Base-by-base conservation (phyloP, 2,888 invertebrate species). In the Phortica okadai region DNA sequence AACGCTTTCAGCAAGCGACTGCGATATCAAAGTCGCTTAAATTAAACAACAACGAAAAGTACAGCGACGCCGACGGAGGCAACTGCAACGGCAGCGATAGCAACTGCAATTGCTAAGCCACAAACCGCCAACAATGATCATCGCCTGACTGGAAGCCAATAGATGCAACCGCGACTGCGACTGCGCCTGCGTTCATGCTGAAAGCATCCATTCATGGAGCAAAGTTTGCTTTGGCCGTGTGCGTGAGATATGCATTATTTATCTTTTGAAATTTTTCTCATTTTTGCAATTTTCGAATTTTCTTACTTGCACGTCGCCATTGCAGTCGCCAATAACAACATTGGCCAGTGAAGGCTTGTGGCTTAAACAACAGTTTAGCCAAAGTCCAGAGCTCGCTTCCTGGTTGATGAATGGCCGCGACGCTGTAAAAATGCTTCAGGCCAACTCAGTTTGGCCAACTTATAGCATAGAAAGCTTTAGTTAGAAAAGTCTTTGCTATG, bases 191-290 rank as follows among this genome's bases (percentile, higher is more conserved):
- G 42, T 41, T 10, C 45, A 10, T 33, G 33, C 33, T 33, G 33
- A 44, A n/a, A 62, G 33, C 62, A 62, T 16, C 16, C 62, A 62
- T 50, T 50, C 50, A 50, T 50, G 50, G 10, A 62, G 62, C 62
- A n/a, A 62, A 62, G 25, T 62, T 11, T 16, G 73, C 62, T 76
- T 78, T 74, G 79, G 80, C 81, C 79, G 79, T 84, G 89, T 89
- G 89, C 89, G 89, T 89, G 90, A 89, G 89, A 89, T 90, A 89
- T 89, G 90, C 89, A 90, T 90, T 90, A 90, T 89, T 89, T 89
- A 89, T 89, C 89, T 90, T 85, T 79, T 77, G 74, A 80, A 81
- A 82, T 84, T 82, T 87, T 83, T 76, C 80, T 80, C 81, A 82
- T 84, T 82, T 80, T 70, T 73, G 77, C 72, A 70, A 76, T 76